Conservation (phyloP, 2,113 vertebrate genomes). For the Pavo muticus region DNA sequence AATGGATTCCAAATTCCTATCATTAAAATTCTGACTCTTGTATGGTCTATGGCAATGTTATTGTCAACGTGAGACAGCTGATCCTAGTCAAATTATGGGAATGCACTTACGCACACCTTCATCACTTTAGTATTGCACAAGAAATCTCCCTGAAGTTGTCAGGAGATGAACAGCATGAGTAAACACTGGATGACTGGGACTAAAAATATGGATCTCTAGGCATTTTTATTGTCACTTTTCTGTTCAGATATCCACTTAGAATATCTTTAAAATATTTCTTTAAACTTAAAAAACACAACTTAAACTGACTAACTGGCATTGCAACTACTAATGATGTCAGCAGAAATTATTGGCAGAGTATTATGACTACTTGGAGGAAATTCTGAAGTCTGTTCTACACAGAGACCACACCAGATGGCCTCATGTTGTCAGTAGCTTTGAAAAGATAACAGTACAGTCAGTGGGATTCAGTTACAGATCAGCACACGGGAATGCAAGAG, state of each 20-base stretch:
- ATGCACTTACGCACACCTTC: background rate
- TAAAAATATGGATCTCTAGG: background rate
- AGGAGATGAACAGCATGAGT: background rate
- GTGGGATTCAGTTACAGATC: background rate
- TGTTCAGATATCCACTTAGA: background rate
- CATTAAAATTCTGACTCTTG: background rate
- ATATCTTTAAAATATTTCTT: background rate
- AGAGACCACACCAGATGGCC: background rate
- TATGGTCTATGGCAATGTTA: background rate
- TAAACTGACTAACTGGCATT: background rate
- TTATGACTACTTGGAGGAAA: conserved; percentile 15
- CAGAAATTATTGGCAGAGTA: conserved; percentile 11
- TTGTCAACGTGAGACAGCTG: background rate
- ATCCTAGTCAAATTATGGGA: background rate
- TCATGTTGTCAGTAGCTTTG: background rate
- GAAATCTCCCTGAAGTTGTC: background rate
- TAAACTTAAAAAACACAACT: background rate
- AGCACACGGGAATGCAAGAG: background rate
- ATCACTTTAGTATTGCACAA: background rate
- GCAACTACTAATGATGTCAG: background rate
- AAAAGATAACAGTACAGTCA: background rate
- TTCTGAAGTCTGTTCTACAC: background rate
- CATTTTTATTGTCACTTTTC: background rate
- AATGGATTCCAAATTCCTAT: background rate
- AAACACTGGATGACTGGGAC: background rate